Evolutionary conservation across 2,797 vertebrate species (phyloP), one percentile per base, ranked within the genome.

Genomic region (Neolamprologus multifasciatus): DNA sequence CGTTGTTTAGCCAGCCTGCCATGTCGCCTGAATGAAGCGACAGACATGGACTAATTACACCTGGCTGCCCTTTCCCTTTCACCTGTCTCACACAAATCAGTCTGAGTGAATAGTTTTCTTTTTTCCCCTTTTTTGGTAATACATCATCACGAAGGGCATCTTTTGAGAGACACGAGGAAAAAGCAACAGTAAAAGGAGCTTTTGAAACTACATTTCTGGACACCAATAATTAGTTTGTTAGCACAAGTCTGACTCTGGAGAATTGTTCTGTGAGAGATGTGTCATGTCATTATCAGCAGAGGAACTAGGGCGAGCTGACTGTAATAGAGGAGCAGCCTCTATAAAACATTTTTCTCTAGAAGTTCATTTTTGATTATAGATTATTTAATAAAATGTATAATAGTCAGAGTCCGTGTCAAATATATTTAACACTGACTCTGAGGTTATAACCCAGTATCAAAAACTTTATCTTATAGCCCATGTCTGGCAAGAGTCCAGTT

Each of bases 21-120:
- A 79, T 10, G 7, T 69, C 67, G 81, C 19, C 67, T 6, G 26
- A 86, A 80, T 74, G 62, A 91, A 88, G 88, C 87, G 2, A 55
- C 45, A 33, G 83, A 87, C 86, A 38, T 19, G 79, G 77, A 95
- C 90, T 93, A 94, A 94, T 95, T 92, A 94, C 87, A 88, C 62
- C 84, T 67, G 54, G 57, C 69, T 89, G 86, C 88, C 82, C 88
- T 93, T 92, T 93, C 50, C 71, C 64, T 86, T 88, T 89, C 87
- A 93, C 89, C 86, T 86, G 76, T 74, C 59, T 87, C 62, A 45
- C 84, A 88, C 85, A 93, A 86, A 92, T 91, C 85, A 76, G 69
- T 85, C 78, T 31, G 74, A 31, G 79, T 81, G 92, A 91, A 94
- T 69, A 85, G 82, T 62, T 67, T 45, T 64, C 33, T 64, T 64